These are phyloP conservation scores for Drosophila bocqueti DNA, from an alignment of 1,140 invertebrate species.

Conservation along the genomic window DNA sequence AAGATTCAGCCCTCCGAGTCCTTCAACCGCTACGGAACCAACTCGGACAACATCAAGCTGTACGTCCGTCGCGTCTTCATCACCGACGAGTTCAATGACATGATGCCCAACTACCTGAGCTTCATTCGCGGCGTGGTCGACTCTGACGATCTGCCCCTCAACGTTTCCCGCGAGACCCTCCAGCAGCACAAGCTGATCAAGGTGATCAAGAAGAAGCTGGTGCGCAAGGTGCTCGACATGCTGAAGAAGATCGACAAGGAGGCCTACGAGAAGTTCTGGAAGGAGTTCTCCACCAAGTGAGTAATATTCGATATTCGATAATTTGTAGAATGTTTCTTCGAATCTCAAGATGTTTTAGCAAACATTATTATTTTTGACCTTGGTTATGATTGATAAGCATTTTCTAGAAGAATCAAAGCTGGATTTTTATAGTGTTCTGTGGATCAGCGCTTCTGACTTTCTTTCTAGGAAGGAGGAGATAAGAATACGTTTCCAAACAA, in stretches of 20 bases:
- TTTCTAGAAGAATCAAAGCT: background rate
- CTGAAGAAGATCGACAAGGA: conserved; percentile 98
- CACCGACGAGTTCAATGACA: conserved; percentile 99
- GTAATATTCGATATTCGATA: conserved; percentile 61
- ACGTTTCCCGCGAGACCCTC: conserved; percentile 98
- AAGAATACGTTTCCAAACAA: background rate
- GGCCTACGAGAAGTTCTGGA: conserved; percentile 98
- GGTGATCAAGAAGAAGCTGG: conserved; percentile 99
- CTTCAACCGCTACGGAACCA: conserved; percentile 98
- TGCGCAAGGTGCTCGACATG: conserved; percentile 99
- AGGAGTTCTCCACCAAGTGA: conserved; percentile 99
- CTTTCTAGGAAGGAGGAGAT: background rate
- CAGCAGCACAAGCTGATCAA: conserved; percentile 99
- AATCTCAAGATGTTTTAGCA: background rate
- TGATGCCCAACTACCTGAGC: conserved; percentile 99
- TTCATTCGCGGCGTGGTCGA: conserved; percentile 99
- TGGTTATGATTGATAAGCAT: background rate
- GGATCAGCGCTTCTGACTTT: background rate
- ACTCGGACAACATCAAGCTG: conserved; percentile 97
- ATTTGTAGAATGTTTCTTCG: too few species aligned
- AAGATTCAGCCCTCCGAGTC: conserved; percentile 95
- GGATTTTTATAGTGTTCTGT: background rate
- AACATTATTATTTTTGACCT: background rate
- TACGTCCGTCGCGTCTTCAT: conserved; percentile 99
- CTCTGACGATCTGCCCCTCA: conserved; percentile 99